Evolutionary conservation across 1,140 invertebrate genomes (phyloP), one percentile per base, ranked within the genome.

Genomic region (Linepithema humile): DNA sequence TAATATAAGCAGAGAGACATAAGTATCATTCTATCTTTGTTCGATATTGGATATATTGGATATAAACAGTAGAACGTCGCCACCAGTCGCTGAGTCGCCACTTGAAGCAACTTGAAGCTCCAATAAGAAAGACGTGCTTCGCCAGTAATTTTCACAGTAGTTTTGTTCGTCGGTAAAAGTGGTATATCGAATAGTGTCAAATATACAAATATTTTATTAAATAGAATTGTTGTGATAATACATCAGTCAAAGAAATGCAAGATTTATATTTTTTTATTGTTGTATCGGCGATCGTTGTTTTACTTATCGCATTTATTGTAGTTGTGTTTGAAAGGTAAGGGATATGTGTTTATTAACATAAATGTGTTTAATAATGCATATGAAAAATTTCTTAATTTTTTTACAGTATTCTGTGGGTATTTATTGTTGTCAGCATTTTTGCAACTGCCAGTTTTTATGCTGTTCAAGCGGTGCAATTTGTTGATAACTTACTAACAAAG

Each of bases 361-460:
- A n/a, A 0, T 50, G 17, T 23, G 35, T 57, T 9, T 1, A 26
- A 59, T n/a, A 20, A 5, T 20, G 3, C 15, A 9, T 20, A 20
- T 45, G 6, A 45, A 38, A 29, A 26, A 62, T n/a, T 57, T 29
- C 40, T 48, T 75, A 10, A 20, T 9, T 7, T 60, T 35, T 40
- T 92, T 88, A 35, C 82, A 94, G 93, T 35, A 67, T 92, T 15
- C 48, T 90, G 29, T 94, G 89, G 91, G 84, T 86, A 45, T 23
- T 91, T 20, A 59, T 90, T 32, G 82, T 93, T 10, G 60, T 72
- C 50, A 59, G 77, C 6, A 38, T 92, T 1, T 94, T 91, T n/a
- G 43, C 87, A 20, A 48, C 78, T 48, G 87, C 89, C 53, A 80
- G 78, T 38, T 40, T 93, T 69, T 94, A 91, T 84, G 93, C 93